These are phyloP conservation scores for Fregata magnificens DNA, from an alignment of 2,113 vertebrate species.

Conservation along the genomic window DNA sequence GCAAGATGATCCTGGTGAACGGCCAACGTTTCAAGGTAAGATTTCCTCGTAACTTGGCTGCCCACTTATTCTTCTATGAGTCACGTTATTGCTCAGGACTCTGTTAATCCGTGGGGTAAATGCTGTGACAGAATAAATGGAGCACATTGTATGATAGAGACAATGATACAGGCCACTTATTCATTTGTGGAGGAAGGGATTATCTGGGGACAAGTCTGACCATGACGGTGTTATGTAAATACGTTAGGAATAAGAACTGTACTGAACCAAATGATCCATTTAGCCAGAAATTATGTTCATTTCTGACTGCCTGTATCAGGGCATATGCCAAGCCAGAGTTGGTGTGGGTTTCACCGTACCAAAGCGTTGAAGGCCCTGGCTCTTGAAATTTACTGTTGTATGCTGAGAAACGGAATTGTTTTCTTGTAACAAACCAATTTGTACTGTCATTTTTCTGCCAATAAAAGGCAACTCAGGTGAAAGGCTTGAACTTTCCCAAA, in stretches of 20 bases:
- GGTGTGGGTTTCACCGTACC: neutral
- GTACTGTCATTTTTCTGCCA: neutral
- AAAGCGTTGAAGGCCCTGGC: neutral
- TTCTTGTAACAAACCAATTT: neutral
- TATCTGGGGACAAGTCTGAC: constrained; percentile 47
- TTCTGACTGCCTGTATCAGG: neutral
- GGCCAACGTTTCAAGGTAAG: constrained; percentile 94
- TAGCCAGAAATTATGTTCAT: neutral
- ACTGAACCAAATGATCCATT: neutral
- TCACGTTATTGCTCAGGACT: constrained; percentile 43
- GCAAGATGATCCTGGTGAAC: constrained; percentile 80
- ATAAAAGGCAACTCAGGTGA: neutral
- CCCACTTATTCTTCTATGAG: constrained; percentile 8
- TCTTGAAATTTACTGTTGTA: neutral
- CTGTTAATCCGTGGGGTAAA: constrained; percentile 35
- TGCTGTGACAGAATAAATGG: constrained; percentile 37
- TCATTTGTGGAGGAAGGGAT: constrained; percentile 37
- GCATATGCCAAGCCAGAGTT: neutral
- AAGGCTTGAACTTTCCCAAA: neutral
- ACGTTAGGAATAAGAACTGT: neutral
- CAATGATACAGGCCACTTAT: constrained; percentile 33
- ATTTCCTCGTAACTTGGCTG: constrained; percentile 18
- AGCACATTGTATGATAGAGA: constrained; percentile 17
- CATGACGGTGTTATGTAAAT: constrained; percentile 32
- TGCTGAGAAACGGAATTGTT: neutral